Conservation (phyloP, 2,797 vertebrate genomes). For the Rhyacichthys aspro region DNA sequence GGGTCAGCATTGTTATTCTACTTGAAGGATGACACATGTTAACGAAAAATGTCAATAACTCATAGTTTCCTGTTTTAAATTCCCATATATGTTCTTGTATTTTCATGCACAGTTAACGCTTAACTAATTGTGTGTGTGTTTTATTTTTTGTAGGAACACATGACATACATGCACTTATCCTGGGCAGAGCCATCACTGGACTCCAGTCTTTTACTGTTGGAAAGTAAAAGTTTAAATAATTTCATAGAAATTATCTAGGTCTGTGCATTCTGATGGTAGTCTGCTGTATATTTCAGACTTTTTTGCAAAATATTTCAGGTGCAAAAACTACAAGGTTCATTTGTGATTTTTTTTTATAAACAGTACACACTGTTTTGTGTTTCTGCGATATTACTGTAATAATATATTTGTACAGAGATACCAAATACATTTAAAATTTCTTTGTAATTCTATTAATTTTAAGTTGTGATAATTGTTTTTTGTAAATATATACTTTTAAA, state of each 20-base stretch:
- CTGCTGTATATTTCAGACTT: too few species aligned
- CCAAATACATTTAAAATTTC: not conserved
- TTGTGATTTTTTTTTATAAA: not conserved
- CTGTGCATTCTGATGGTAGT: too few species aligned
- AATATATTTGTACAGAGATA: not conserved
- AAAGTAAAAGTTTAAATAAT: slow-evolving; percentile 62
- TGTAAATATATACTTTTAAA: not conserved
- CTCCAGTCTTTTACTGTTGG: slow-evolving; percentile 84
- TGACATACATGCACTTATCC: slow-evolving; percentile 90
- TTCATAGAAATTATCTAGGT: too few species aligned
- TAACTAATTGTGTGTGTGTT: not conserved
- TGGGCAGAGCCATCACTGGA: slow-evolving; percentile 88
- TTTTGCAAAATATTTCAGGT: too few species aligned
- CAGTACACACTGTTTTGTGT: too few species aligned
- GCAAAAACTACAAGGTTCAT: too few species aligned
- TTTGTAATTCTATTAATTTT: not conserved
- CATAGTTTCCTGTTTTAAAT: too few species aligned
- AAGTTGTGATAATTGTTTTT: not conserved
- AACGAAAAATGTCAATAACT: too few species aligned
- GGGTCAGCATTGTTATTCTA: slow-evolving; percentile 39
- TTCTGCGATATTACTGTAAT: too few species aligned
- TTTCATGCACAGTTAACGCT: not conserved
- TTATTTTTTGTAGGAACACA: slow-evolving; percentile 85
- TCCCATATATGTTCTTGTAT: not conserved
- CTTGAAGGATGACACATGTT: not conserved